A percentile compares a stretch with the other conserved stretches of the same genome.
Evolutionary conservation across 2,113 vertebrate genomes (phyloP).

Genomic region (cattle (Bos taurus)): ARS-UCD2.0 NC_037344.1:53621501-53622000

Average conservation of each 20-base stretch:
- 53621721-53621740: background rate
- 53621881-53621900: constrained; percentile 61
- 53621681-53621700: background rate
- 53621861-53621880: constrained; percentile 78
- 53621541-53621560: background rate
- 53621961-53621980: background rate
- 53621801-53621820: constrained; percentile 5
- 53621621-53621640: background rate
- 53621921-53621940: constrained; percentile 65
- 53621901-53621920: constrained; percentile 41
- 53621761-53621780: constrained; percentile 23
- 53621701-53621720: background rate
- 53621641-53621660: background rate
- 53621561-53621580: background rate
- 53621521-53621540: background rate
- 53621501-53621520: background rate
- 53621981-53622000: rapidly evolving
- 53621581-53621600: rapidly evolving
- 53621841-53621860: constrained; percentile 58
- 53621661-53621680: background rate
- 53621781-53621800: constrained; percentile 25
- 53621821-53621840: constrained; percentile 40
- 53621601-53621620: rapidly evolving
- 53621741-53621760: background rate
- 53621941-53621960: constrained; percentile 67